These are phyloP conservation scores for Euzophera pinguis DNA, from an alignment of 2,888 invertebrate species.

Conservation along the genomic window DNA sequence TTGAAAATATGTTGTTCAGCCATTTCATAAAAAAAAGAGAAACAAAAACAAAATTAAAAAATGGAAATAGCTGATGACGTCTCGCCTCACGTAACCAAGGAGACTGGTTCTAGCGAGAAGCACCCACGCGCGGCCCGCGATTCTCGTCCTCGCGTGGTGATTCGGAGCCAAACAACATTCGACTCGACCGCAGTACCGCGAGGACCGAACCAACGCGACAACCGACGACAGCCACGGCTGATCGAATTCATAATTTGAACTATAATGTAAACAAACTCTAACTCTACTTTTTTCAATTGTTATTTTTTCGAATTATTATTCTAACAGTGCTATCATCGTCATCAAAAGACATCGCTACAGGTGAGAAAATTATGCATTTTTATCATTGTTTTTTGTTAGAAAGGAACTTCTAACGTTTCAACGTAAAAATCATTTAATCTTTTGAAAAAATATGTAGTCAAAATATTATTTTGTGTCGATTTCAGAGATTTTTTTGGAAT, in stretches of 20 bases:
- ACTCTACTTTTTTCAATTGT: background rate
- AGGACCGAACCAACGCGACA: slow-evolving; percentile 57
- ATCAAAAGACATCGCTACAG: background rate
- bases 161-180: slow-evolving; percentile 38
- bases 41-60: slow-evolving; percentile 6
- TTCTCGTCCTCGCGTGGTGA: slow-evolving; percentile 15
- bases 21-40: no score
- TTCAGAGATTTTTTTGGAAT: no score
- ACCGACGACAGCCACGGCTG: slow-evolving; percentile 70
- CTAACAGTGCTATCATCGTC: background rate
- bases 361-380: background rate
- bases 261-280: slow-evolving; percentile 27
- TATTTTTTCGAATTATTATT: background rate
- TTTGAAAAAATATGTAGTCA: no score
- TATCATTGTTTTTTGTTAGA: no score
- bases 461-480: no score
- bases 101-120: slow-evolving; percentile 73
- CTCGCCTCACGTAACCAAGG: slow-evolving; percentile 57
- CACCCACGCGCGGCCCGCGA: slow-evolving; percentile 40
- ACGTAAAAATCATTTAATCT: no score
- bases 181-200: slow-evolving; percentile 78
- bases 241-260: slow-evolving; percentile 52
- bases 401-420: no score
- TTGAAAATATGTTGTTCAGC: no score
- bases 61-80: slow-evolving; percentile 25